Percentiles rank a stretch among this genome's conserved stretches.
Conservation (phyloP, 37 sponge, comb jelly and placozoan species). For the Axinella damicornis region DNA sequence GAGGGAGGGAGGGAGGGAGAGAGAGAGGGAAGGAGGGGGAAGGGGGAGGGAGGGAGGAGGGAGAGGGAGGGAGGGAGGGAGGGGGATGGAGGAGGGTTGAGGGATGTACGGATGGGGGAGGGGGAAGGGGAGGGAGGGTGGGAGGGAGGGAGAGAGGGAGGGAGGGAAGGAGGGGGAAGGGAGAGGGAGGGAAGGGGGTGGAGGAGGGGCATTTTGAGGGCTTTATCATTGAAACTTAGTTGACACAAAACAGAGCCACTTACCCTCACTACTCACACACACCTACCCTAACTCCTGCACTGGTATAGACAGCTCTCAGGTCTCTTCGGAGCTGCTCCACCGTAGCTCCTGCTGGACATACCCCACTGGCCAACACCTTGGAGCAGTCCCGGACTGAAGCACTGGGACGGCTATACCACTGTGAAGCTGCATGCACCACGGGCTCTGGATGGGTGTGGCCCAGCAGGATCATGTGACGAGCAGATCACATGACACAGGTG, state of each 20-base stretch:
- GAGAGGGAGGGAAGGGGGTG: too few relatives aligned
- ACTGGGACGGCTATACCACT: slow-evolving; percentile 37
- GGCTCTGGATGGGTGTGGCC: slow-evolving; percentile 71
- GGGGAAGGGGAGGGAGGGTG: too few relatives aligned
- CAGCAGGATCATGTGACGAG: slow-evolving; percentile 52
- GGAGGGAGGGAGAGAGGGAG: too few relatives aligned
- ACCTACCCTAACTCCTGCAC: slow-evolving; percentile 75
- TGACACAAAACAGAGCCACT: too few relatives aligned
- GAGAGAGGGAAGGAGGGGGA: slow-evolving; percentile 11
- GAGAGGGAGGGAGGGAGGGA: background rate
- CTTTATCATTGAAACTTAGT: too few relatives aligned
- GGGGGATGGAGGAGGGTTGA: too few relatives aligned
- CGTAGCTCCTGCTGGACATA: slow-evolving; percentile 2
- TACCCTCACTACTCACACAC: too few relatives aligned
- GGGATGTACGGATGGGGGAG: background rate
- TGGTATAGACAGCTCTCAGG: slow-evolving; percentile 49
- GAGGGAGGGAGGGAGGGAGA: slow-evolving; percentile 27
- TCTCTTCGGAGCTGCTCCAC: slow-evolving; percentile 30
- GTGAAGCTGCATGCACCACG: slow-evolving; percentile 37
- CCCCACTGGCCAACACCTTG: background rate
- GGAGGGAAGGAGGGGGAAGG: too few relatives aligned
- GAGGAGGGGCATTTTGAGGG: too few relatives aligned
- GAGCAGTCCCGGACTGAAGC: slow-evolving; percentile 22
- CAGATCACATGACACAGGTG: slow-evolving; percentile 44
- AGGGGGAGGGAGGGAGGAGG: slow-evolving; percentile 10